Evolutionary conservation across 2,888 invertebrate genomes (phyloP), one percentile per base, ranked within the genome.

Genomic region (Campoplex capitator): DNA sequence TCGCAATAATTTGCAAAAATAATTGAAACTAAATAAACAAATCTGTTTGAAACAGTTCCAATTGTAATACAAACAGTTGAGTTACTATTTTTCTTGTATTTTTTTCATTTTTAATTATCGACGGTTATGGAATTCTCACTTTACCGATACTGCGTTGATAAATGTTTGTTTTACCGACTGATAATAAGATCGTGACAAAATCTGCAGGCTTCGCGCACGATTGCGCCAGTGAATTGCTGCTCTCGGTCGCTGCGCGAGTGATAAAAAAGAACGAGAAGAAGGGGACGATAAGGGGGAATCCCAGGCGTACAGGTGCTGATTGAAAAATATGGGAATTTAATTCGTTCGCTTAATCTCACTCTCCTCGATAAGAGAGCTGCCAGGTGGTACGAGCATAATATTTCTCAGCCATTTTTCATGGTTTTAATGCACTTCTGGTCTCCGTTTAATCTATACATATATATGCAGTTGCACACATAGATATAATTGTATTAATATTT

Each of bases 281-380:
- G 45, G 73, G 62, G 23, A 13, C 18, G 4, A 11, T 38, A 71
- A 51, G 45, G 56, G 78, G 67, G 58, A 78, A 71, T 38, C 28
- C 18, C 48, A 48, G 74, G 74, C 51, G 11, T 48, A 51, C 87
- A 85, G 79, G 85, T 85, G 85, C 71, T 16, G 65, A 83, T 79
- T 48, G 58, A 73, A 48, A 83, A 70, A 83, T 80, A 79, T 56
- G 79, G 56, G 79, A 82, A 71, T 83, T 83, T 71, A 79, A 83
- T 83, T 87, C 51, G 13, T 75, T 71, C 79, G 65, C 54, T 79
- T 76, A 75, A 82, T 71, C 76, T 75, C 75, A 51, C 35, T n/a
- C 62, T 48, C 58, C 42, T 51, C 74, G 88, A 86, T 84, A 86
- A 81, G 16, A 67, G 35, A 76, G 58, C 42, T n/a, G n/a, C 45